Evolutionary conservation across 1,140 invertebrate genomes (phyloP).

Genomic region (Heliconius hermathena): DNA sequence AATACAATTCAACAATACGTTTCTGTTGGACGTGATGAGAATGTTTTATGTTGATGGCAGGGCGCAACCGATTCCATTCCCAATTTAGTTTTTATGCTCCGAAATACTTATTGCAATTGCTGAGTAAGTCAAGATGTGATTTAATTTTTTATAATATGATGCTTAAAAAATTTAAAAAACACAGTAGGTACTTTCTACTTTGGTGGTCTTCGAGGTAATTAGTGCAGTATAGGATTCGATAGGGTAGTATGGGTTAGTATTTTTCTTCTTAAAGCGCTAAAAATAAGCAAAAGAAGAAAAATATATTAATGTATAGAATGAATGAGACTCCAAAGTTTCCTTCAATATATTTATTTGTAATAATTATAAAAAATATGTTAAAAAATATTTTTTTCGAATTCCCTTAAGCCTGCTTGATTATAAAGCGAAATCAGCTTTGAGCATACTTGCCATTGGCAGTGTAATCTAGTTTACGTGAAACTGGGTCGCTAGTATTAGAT

Average conservation of each 20-base stretch:
- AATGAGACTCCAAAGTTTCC: too few species aligned
- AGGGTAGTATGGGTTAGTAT: too few species aligned
- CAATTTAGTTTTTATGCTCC: not conserved
- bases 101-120: not conserved
- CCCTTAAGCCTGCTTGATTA: not conserved
- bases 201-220: not conserved
- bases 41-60: constrained; percentile 26
- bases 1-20: constrained; percentile 30
- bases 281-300: too few species aligned
- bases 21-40: constrained; percentile 24
- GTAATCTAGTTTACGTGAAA: constrained; percentile 12
- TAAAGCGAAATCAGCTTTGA: not conserved
- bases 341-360: too few species aligned
- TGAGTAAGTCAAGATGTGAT: not conserved
- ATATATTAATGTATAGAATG: too few species aligned
- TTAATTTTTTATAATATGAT: not conserved
- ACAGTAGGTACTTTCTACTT: not conserved
- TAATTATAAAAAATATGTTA: not conserved
- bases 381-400: not conserved
- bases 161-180: not conserved
- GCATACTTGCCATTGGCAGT: constrained; percentile 15
- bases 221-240: not conserved
- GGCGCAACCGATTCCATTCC: constrained; percentile 25
- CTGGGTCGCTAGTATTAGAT: constrained; percentile 13
- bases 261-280: too few species aligned